Evolutionary conservation across 2,113 vertebrate species (phyloP).

Genomic region (Blennius ocellaris): DNA sequence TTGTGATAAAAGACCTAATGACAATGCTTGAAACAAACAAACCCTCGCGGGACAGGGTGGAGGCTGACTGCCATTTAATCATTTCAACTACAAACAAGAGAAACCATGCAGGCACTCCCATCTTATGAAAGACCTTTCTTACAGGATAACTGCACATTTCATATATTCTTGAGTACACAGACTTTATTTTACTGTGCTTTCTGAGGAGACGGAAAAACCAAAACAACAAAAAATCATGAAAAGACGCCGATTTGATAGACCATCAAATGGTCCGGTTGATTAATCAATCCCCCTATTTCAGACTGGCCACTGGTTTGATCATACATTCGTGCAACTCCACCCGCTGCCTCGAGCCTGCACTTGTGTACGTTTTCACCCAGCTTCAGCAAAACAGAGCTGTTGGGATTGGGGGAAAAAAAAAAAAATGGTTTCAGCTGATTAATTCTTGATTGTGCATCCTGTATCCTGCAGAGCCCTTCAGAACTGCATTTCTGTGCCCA

Average conservation of each 20-base stretch:
- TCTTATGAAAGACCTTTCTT: slow-evolving; percentile 21
- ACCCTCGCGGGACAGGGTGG: slow-evolving; percentile 11
- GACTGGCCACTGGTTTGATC: not conserved
- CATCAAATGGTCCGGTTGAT: slow-evolving; percentile 7
- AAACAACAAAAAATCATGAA: not conserved
- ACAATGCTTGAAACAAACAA: slow-evolving; percentile 4
- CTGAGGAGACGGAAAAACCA: too few relatives aligned
- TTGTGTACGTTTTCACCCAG: not conserved
- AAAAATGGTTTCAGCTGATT: not conserved
- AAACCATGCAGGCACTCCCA: not conserved
- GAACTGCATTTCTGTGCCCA: slow-evolving; percentile 1
- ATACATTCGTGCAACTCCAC: not conserved
- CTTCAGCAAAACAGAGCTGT: not conserved
- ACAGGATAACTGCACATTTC: too few relatives aligned
- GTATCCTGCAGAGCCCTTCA: not conserved
- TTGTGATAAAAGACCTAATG: slow-evolving; percentile 2
- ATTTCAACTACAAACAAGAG: slow-evolving; percentile 14
- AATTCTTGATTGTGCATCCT: not conserved
- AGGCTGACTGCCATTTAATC: slow-evolving; percentile 2
- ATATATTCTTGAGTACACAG: too few relatives aligned
- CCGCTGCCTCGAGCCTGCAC: not conserved
- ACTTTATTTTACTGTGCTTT: too few relatives aligned
- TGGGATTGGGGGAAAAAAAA: too few relatives aligned
- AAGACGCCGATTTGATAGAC: slow-evolving; percentile 27
- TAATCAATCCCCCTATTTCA: not conserved